Evolutionary conservation across 1,140 invertebrate genomes (phyloP), one percentile per base, ranked within the genome.

Genomic region (Oreohelix idahoensis): DNA sequence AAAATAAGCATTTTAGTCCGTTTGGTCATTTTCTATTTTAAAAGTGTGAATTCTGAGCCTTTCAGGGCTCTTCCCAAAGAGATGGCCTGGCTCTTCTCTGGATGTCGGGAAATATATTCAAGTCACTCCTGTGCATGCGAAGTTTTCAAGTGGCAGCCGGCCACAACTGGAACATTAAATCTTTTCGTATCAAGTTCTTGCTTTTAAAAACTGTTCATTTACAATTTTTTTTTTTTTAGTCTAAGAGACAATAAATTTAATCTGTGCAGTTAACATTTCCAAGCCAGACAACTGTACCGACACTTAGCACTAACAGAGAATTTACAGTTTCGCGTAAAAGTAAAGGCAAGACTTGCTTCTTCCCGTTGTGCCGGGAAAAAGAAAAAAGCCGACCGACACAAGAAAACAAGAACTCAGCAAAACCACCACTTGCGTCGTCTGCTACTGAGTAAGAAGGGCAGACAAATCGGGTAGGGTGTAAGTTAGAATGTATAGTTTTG

Each of bases 381-480:
- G 53, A 66, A 66, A 11, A 66, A 29, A 66, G 29, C n/a, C 11
- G 29, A 58, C 17, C 8, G 63, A 4, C 8, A 29, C n/a, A 32
- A 66, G 63, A 66, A 66, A 29, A 66, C n/a, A 58, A 17, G 32
- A 66, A 17, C 63, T 66, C 63, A 66, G 63, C 63, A 32, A 32
- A 66, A 32, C 11, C 63, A 66, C n/a, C 63, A 32, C 63, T 32
- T 66, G 63, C 63, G n/a, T 29, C 63, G n/a, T 66, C n/a, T 66
- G 63, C 63, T 66, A 66, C n/a, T n/a, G 8, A 66, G 63, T 4
- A 8, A 66, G 29, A 66, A 29, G 63, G 29, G n/a, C 63, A 66
- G 63, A 66, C n/a, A 66, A 66, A 66, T 66, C 63, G 63, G 63
- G 63, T 66, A 32, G 63, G 53, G 63, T n/a, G 53, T 58, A 58